Evolutionary conservation across 2,888 invertebrate species (phyloP).

Genomic region (Camptogramma bilineatum): DNA sequence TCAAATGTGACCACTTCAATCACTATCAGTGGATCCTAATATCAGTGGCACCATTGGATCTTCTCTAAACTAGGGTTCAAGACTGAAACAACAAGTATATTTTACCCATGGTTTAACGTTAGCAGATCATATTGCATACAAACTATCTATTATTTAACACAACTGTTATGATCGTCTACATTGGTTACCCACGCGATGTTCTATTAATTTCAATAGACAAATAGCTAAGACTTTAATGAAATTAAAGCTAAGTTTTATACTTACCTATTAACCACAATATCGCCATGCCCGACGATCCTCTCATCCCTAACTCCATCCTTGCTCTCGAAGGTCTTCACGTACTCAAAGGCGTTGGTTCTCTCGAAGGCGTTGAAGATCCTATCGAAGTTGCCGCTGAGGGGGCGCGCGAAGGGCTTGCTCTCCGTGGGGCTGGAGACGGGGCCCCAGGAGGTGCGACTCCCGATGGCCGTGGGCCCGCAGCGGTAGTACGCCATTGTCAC

Average conservation of each 20-base stretch:
- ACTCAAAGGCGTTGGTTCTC: slow-evolving; percentile 80
- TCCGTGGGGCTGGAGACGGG: slow-evolving; percentile 75
- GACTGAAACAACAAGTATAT: too few species aligned
- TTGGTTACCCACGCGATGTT: too few species aligned
- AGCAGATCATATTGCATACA: too few species aligned
- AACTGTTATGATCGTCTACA: too few species aligned
- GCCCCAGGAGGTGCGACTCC: slow-evolving; percentile 86
- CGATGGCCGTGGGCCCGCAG: slow-evolving; percentile 78
- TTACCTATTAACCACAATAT: slow-evolving; percentile 71
- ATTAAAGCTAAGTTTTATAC: background rate
- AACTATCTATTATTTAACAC: too few species aligned
- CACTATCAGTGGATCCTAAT: too few species aligned
- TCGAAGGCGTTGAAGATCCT: slow-evolving; percentile 83
- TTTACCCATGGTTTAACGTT: too few species aligned
- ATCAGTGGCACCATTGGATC: too few species aligned
- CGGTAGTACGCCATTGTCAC: slow-evolving; percentile 77
- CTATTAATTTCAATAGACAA: too few species aligned
- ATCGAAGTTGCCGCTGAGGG: slow-evolving; percentile 80
- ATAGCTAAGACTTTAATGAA: too few species aligned
- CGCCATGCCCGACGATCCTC: slow-evolving; percentile 70
- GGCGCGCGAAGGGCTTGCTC: slow-evolving; percentile 71
- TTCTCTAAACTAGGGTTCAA: too few species aligned
- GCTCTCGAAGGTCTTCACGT: slow-evolving; percentile 44
- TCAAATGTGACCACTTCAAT: too few species aligned
- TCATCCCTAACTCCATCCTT: slow-evolving; percentile 53